phyloP scores from a whole-genome alignment of 2,797 vertebrate species.

The Pogonophryne albipinna region DNA sequence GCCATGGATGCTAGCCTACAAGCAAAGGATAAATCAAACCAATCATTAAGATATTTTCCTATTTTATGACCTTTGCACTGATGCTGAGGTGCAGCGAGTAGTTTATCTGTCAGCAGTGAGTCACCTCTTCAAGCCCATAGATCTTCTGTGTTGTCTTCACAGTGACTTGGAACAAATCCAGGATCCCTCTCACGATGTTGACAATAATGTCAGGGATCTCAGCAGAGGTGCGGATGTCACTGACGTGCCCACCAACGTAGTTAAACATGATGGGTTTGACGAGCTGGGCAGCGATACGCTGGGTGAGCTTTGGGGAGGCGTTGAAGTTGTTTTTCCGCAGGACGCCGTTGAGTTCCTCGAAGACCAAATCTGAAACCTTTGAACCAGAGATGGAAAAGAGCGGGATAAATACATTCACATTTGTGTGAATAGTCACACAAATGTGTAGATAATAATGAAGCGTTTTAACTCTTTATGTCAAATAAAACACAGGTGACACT shows the following conservation, averaged over 20 bases:
- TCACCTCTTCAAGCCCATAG: constrained; percentile 86
- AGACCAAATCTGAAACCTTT: constrained; percentile 82
- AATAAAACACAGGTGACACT: background rate
- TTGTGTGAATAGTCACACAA: background rate
- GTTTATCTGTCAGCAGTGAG: background rate
- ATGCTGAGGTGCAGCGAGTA: too few species aligned
- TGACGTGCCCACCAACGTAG: constrained; percentile 81
- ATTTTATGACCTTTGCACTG: background rate
- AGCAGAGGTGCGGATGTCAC: constrained; percentile 80
- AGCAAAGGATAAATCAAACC: background rate
- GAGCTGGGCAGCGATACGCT: constrained; percentile 82
- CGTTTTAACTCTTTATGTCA: background rate
- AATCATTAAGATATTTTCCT: too few species aligned
- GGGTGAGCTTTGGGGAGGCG: constrained; percentile 76
- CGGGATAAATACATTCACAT: background rate
- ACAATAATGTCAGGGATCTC: constrained; percentile 77
- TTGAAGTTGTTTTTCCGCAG: constrained; percentile 75
- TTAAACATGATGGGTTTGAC: constrained; percentile 87
- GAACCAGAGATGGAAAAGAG: constrained; percentile 13
- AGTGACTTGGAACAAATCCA: constrained; percentile 84
- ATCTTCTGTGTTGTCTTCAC: constrained; percentile 87
- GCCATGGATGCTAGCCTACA: constrained; percentile 86
- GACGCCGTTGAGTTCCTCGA: constrained; percentile 87
- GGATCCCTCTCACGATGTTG: constrained; percentile 87
- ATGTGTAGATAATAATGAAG: background rate